A percentile compares a stretch with the other conserved stretches of the same genome.
Conservation (phyloP, 1,140 invertebrate species). For the Triops longicaudatus region DNA sequence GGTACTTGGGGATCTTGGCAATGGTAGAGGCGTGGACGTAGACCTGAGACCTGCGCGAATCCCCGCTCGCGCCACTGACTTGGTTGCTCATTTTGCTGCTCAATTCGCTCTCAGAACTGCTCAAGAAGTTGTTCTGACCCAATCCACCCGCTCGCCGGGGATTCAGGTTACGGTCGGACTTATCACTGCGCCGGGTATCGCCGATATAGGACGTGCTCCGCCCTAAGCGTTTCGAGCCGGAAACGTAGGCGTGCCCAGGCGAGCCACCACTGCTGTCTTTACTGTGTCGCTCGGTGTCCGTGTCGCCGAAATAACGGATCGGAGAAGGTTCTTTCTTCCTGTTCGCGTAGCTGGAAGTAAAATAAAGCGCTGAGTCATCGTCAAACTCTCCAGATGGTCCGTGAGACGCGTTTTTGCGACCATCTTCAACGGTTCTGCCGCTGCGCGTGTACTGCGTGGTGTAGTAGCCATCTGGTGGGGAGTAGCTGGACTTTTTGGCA, state of each 20-base stretch:
- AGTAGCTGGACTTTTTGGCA: not conserved
- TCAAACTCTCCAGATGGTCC: not conserved
- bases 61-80: constrained; percentile 46
- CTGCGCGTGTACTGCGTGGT: not conserved
- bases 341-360: not conserved
- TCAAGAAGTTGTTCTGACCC: not conserved
- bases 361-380: not conserved
- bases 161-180: not conserved
- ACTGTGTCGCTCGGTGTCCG: constrained; percentile 42
- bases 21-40: constrained; percentile 72
- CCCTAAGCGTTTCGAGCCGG: not conserved
- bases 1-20: constrained; percentile 53
- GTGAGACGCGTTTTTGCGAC: not conserved
- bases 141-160: not conserved
- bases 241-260: not conserved
- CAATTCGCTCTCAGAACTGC: constrained; percentile 32
- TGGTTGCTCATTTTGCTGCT: constrained; percentile 31
- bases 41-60: constrained; percentile 58
- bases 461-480: not conserved
- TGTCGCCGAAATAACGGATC: constrained; percentile 65
- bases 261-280: not conserved
- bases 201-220: not conserved
- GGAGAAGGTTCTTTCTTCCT: not conserved
- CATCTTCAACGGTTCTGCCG: not conserved
- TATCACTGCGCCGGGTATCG: not conserved